Evolutionary conservation across 2,797 vertebrate species (phyloP), one percentile per base, ranked within the genome.

Genomic region (Triplophysa yarkandensis): DNA sequence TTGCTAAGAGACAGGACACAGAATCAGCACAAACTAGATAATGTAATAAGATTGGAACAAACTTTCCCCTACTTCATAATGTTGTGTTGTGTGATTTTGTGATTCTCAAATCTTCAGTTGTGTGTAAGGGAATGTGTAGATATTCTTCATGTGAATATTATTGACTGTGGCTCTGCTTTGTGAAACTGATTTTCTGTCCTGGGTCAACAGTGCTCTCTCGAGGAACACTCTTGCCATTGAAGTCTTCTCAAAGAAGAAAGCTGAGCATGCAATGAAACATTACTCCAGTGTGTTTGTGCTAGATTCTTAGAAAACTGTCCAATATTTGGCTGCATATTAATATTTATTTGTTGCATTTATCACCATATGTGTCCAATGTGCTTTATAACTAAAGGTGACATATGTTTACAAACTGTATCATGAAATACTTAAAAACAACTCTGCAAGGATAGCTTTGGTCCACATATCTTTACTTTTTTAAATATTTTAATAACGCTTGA

Each of bases 151-250:
- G 14, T 28, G 39, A 43, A 39, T 58, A 25, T 43, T 23, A 23
- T 4, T 19, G 30, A 71, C 60, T 50, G 14, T 28, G 6, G 30
- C 25, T 55, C 21, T 4, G 17, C 19, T 55, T 27, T n/a, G 13
- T 60, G n/a, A 48, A 14, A 13, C 17, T 21, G 55, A 71, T 63
- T 63, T 72, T 41, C 30, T 39, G 21, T 6, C 7, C 46, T 32
- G 14, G 70, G 41, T 30, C 60, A 54, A 64, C 70, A 73, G 27
- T 73, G 70, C 48, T 60, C 70, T 16, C 70, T 1, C 6, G 48
- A 43, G 60, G 39, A n/a, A 2, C 11, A 28, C 19, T 8, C 23
- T 32, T 25, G 52, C 4, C 0, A 44, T 30, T 21, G 54, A 27
- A 14, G 17, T 4, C 4, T 25, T 10, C 36, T 4, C 17, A 8